Evolutionary conservation across 2,888 invertebrate species (phyloP).

Genomic region (Conus canariensis): DNA sequence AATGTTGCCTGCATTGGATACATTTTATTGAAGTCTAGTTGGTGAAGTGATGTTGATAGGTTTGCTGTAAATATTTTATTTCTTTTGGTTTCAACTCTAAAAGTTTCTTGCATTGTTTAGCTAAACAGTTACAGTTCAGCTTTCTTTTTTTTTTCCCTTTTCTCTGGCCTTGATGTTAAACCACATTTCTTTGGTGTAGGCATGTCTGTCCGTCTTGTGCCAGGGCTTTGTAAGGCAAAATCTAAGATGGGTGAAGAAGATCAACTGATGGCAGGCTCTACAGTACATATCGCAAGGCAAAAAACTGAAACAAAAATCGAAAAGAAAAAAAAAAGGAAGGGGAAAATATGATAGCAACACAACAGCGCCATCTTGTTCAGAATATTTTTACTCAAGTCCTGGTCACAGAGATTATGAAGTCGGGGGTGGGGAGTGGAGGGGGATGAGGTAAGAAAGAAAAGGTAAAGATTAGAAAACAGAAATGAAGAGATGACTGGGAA

Average conservation of each 20-base stretch:
- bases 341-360: background rate
- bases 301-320: too few species aligned
- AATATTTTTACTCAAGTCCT: too few species aligned
- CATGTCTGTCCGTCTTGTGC: background rate
- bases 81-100: background rate
- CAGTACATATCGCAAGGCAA: background rate
- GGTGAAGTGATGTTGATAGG: background rate
- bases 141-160: background rate
- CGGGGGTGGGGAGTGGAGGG: too few species aligned
- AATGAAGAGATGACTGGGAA: too few species aligned
- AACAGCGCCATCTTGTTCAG: too few species aligned
- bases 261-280: too few species aligned
- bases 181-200: background rate
- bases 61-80: conserved; percentile 7
- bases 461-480: too few species aligned
- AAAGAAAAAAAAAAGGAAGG: background rate
- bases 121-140: background rate
- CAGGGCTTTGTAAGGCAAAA: background rate
- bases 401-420: too few species aligned
- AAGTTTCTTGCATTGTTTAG: background rate
- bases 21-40: background rate
- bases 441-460: too few species aligned
- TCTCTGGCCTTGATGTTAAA: background rate
- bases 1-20: background rate
- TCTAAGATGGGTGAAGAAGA: too few species aligned